Base-by-base conservation (phyloP, 2,888 invertebrate species). In the Ephialtes manifestator region DNA sequence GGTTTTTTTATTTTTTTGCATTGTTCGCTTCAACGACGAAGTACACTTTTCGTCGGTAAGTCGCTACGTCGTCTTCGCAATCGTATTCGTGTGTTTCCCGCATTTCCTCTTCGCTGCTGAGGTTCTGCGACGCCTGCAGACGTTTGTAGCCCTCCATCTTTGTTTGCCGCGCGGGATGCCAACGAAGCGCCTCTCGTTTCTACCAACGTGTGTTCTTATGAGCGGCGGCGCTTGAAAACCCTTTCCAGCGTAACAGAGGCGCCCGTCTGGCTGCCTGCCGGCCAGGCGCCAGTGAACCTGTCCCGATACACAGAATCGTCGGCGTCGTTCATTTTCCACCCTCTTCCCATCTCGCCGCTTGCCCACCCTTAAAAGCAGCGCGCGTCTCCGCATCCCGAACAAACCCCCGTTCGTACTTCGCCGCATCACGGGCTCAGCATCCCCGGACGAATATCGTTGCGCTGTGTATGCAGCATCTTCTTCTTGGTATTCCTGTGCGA, bases 211-310 rank as follows among this genome's bases (percentile, higher is more conserved):
- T 18, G 53, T 11, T 84, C 72, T 67, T 65, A 24, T 18, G 43
- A 60, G 74, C 43, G 67, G 74, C 43, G 67, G 43, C 58, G 65
- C 75, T 70, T 70, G 51, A 90, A 92, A 93, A 92, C 92, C 93
- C 93, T 92, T 93, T 91, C 88, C 84, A 89, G 90, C 86, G 76
- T 72, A 82, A 89, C 91, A 85, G 63, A 84, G 93, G 93, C 93
- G 93, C 93, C 93, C 93, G 93, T 90, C 93, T 92, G 94, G 93
- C 93, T 93, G 93, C 93, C 94, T 93, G 93, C 92, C 89, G 90
- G 89, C 86, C 91, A 92, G 94, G 93, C 94, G 94, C 94, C 94
- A 89, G 89, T 88, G 88, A 89, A 89, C 93, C 93, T 93, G 90
- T 88, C 89, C 90, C 86, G 71, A 87, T 83, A 81, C 86, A 89